Base-by-base conservation (phyloP, 1,140 invertebrate species). In the Brachionus calyciflorus region DNA sequence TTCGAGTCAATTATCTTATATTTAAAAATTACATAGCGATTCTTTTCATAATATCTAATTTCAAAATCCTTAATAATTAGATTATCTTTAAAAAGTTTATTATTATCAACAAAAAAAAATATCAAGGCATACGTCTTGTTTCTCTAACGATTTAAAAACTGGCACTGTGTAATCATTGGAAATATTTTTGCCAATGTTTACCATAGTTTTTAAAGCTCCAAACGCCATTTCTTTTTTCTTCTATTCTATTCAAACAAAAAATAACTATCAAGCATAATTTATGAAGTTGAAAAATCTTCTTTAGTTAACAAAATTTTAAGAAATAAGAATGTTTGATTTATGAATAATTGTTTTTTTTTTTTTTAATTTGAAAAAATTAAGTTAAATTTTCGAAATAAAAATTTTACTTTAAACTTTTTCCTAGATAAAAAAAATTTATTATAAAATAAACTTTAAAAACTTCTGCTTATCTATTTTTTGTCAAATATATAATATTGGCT, bases 31-130 rank as follows among this genome's bases (percentile, higher is more conserved):
- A 73, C 46, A 33, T 21, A 73, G 19, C 33, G 19, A 26, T 37
- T 73, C 24, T 53, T 73, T 73, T 73, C 69, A 24, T 73, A 73
- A 26, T 26, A 55, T 49, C 69, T 33, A 14, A 33, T 73, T 19
- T 73, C 69, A 73, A 73, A 73, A 14, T 49, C 40, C 44, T 70
- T 70, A 48, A 70, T 21, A 17, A 37, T 60, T 40, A 28, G 19
- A 17, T 6, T 26, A 48, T 21, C 21, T n/a, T 21, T n/a, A 70
- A n/a, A 17, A 21, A 17, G 4, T 40, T n/a, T 33, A 7, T n/a
- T 14, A n/a, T 37, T 37, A 37, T 37, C 4, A 37, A 37, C 3
- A 37, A 37, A 37, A 37, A 9, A 40, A 17, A 40, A 14, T 60
- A 7, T 6, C 17, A 55, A 55, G 17, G 17, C n/a, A n/a, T 33